phyloP scores from a whole-genome alignment of 2,797 vertebrate genomes.

The Tragelaphus oryx region DNA sequence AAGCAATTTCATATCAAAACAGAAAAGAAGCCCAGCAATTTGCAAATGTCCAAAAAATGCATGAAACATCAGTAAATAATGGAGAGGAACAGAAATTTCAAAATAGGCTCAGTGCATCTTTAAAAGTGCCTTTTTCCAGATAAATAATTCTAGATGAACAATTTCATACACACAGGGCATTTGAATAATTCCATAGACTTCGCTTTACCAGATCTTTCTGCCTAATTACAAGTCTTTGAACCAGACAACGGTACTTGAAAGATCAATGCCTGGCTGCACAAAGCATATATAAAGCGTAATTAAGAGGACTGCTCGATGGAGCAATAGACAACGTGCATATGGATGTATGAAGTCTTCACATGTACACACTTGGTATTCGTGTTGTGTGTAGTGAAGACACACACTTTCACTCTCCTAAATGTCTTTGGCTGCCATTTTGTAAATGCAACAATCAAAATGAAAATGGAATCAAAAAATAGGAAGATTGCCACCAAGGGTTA shows the following conservation, averaged over 20 bases:
- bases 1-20: constrained; percentile 50
- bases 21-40: constrained; percentile 66
- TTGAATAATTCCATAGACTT: constrained; percentile 47
- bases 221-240: constrained; percentile 71
- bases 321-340: background rate
- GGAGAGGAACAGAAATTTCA: constrained; percentile 55
- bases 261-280: constrained; percentile 70
- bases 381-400: background rate
- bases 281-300: constrained; percentile 65
- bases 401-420: background rate
- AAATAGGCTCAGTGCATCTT: constrained; percentile 50
- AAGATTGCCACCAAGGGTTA: background rate
- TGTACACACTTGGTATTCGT: background rate
- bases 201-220: constrained; percentile 51
- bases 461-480: constrained; percentile 33
- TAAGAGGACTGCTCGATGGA: constrained; percentile 43
- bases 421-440: constrained; percentile 16
- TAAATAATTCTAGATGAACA: constrained; percentile 49
- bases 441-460: background rate
- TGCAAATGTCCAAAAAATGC: constrained; percentile 63
- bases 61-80: constrained; percentile 57
- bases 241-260: constrained; percentile 61
- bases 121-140: constrained; percentile 26
- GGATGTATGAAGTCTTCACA: background rate
- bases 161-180: constrained; percentile 39